Evolutionary conservation across 2,888 invertebrate genomes (phyloP).

Genomic region (Cacoxenus indagator): DNA sequence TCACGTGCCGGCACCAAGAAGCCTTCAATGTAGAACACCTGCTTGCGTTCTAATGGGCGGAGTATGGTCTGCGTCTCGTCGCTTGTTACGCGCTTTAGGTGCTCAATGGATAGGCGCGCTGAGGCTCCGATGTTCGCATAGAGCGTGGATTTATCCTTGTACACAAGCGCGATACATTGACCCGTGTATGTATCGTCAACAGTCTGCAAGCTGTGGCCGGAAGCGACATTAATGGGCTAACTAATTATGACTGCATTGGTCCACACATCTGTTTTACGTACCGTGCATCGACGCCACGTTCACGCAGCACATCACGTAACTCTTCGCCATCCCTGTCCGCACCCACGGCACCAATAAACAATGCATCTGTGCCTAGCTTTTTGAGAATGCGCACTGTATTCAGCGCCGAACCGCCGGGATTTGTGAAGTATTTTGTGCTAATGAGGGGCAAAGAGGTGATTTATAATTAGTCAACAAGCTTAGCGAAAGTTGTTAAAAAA

Average conservation of each 20-base stretch:
- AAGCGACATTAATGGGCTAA: not conserved
- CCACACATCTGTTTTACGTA: constrained; percentile 42
- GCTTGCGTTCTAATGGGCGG: constrained; percentile 62
- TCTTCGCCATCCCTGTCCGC: constrained; percentile 71
- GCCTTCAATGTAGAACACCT: constrained; percentile 74
- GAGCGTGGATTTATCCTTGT: constrained; percentile 71
- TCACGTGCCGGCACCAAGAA: constrained; percentile 74
- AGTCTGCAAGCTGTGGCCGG: constrained; percentile 53
- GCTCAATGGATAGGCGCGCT: constrained; percentile 65
- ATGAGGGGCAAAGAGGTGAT: not conserved
- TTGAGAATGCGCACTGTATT: constrained; percentile 72
- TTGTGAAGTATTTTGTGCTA: constrained; percentile 40
- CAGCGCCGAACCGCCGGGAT: constrained; percentile 72
- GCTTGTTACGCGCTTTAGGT: constrained; percentile 53
- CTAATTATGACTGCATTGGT: not conserved
- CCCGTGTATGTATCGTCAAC: constrained; percentile 71
- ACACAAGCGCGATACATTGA: constrained; percentile 72
- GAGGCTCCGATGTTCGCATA: constrained; percentile 75
- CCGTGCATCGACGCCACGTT: constrained; percentile 70
- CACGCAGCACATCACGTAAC: constrained; percentile 67
- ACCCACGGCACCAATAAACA: constrained; percentile 74
- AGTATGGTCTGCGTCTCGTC: constrained; percentile 47
- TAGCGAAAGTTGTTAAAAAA: not conserved
- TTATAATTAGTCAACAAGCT: not conserved
- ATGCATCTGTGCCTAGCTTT: constrained; percentile 67